Evolutionary conservation across 2,797 vertebrate species (phyloP).

Genomic region (Petrocephalus schoutedeni): DNA sequence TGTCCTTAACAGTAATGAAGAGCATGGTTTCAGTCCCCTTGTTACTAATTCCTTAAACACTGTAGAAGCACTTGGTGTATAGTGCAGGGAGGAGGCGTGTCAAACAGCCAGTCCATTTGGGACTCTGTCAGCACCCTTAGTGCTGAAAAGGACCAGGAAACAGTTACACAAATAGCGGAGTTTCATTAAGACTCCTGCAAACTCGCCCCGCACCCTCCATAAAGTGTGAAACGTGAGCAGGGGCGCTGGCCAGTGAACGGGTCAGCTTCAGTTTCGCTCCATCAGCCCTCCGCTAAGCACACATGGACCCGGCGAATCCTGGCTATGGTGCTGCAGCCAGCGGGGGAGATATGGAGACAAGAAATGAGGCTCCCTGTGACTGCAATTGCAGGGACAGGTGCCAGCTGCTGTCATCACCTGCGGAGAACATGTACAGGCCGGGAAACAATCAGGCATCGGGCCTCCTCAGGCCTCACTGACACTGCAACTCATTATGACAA

Average conservation of each 20-base stretch:
- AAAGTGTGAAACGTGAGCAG: neutral
- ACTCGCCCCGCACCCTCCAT: neutral
- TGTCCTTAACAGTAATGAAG: neutral
- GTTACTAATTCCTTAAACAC: neutral
- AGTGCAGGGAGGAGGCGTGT: neutral
- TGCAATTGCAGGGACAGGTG: neutral
- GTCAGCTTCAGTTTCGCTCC: neutral
- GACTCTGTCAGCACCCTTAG: neutral
- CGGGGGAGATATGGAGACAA: neutral
- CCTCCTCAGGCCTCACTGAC: neutral
- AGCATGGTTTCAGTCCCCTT: neutral
- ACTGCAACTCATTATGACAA: neutral
- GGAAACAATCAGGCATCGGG: neutral
- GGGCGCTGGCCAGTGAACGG: neutral
- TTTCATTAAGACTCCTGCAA: neutral
- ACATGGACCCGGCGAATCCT: neutral
- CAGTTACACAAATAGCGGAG: neutral
- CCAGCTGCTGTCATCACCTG: slow-evolving; percentile 13
- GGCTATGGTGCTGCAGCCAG: neutral
- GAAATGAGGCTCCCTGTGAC: slow-evolving; percentile 6
- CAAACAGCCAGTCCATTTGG: neutral
- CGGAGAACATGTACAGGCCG: neutral
- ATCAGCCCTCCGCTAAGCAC: neutral
- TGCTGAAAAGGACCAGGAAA: neutral
- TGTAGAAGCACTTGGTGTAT: neutral